Conservation (phyloP, 2,113 vertebrate species). For the Piprites chloris region DNA sequence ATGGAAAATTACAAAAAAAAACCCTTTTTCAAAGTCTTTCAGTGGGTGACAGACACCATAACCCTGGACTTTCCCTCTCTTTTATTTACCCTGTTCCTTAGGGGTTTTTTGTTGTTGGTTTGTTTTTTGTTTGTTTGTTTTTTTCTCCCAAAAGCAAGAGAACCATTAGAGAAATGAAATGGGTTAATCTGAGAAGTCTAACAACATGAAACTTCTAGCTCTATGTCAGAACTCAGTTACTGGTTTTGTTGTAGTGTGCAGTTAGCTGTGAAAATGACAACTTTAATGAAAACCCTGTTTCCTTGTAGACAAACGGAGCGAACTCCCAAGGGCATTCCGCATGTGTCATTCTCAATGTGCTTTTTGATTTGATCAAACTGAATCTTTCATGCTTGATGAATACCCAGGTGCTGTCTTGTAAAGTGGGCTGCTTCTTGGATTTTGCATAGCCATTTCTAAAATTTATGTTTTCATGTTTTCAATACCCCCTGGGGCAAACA, state of each 20-base stretch:
- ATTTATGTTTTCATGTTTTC: constrained; percentile 5
- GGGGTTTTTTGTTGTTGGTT: not conserved
- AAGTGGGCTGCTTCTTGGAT: not conserved
- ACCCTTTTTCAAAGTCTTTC: not conserved
- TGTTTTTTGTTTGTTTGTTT: not conserved
- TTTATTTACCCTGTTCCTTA: not conserved
- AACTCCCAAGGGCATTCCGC: not conserved
- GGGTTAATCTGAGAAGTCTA: not conserved
- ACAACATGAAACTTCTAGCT: not conserved
- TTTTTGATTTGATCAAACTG: constrained; percentile 33
- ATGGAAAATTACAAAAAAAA: not conserved
- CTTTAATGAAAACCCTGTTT: not conserved
- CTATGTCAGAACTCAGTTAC: not conserved
- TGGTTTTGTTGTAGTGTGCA: not conserved
- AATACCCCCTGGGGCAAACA: not conserved
- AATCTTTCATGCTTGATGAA: constrained; percentile 42
- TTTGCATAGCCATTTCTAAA: constrained; percentile 6
- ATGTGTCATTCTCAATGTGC: not conserved
- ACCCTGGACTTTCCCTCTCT: not conserved
- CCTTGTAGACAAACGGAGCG: not conserved
- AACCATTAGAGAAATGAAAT: not conserved
- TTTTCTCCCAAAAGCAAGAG: not conserved
- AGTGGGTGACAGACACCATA: not conserved
- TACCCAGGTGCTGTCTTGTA: constrained; percentile 5
- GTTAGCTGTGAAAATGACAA: constrained; percentile 1